Evolutionary conservation across 2,888 invertebrate species (phyloP).

Genomic region (Cephalotes varians): DNA sequence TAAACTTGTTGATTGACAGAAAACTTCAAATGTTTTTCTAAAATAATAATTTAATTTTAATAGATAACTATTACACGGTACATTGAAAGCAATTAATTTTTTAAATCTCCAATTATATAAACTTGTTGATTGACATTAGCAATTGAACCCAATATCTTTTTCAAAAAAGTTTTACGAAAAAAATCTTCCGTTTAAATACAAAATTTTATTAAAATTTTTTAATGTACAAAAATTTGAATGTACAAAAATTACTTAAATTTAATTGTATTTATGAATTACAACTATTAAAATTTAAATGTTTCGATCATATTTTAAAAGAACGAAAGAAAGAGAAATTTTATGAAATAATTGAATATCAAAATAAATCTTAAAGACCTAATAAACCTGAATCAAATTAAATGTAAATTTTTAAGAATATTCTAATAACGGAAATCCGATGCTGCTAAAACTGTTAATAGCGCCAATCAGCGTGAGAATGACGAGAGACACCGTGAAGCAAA

Average conservation of each 20-base stretch:
- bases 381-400: background rate
- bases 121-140: conserved; percentile 4
- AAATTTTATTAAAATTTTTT: too few species aligned
- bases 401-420: background rate
- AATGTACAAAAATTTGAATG: too few species aligned
- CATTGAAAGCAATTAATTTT: background rate
- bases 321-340: background rate
- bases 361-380: background rate
- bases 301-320: background rate
- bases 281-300: background rate
- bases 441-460: conserved; percentile 37
- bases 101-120: background rate
- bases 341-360: background rate
- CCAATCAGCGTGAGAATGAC: conserved; percentile 36
- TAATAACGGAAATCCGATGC: background rate
- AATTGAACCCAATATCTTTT: too few species aligned
- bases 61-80: background rate
- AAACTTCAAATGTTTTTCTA: background rate
- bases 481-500: conserved; percentile 42
- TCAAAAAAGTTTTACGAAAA: background rate
- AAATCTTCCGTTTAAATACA: background rate
- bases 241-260: background rate
- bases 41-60: background rate
- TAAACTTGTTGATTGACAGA: background rate
- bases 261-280: background rate